Conservation (phyloP, 1,140 invertebrate genomes). For the Trachelipus rathkii region DNA sequence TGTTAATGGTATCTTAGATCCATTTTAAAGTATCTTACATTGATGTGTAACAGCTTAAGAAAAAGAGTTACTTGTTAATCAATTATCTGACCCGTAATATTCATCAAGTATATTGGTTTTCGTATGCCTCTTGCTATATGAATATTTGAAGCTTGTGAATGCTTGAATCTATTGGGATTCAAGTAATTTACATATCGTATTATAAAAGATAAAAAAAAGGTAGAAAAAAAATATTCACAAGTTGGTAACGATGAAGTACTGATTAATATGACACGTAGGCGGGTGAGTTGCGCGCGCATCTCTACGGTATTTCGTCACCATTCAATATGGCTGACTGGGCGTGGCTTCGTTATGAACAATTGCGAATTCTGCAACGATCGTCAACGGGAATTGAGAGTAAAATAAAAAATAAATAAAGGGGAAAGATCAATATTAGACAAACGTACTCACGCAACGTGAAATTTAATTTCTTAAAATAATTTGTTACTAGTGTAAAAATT, state of each 20-base stretch:
- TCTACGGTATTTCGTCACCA: neutral
- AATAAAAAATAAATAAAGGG: too few species aligned
- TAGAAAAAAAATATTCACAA: neutral
- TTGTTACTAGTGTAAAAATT: neutral
- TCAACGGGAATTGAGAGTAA: neutral
- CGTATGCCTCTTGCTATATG: neutral
- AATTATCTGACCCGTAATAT: neutral
- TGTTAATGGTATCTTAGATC: neutral
- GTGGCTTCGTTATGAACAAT: neutral
- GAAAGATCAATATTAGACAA: neutral
- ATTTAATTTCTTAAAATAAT: neutral
- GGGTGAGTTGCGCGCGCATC: neutral
- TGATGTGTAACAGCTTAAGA: neutral
- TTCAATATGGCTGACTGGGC: conserved; percentile 8
- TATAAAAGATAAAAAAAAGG: neutral
- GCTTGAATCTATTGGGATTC: neutral
- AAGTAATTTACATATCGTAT: conserved; percentile 6
- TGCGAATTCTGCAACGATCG: neutral
- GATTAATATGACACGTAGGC: conserved; percentile 10
- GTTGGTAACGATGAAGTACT: conserved; percentile 5
- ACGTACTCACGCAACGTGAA: neutral
- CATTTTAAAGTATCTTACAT: neutral
- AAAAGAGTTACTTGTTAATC: neutral
- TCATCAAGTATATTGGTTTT: neutral
- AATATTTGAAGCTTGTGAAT: conserved; percentile 1